Conservation (phyloP, 2,888 invertebrate species). For the Toxonevra muliebris region DNA sequence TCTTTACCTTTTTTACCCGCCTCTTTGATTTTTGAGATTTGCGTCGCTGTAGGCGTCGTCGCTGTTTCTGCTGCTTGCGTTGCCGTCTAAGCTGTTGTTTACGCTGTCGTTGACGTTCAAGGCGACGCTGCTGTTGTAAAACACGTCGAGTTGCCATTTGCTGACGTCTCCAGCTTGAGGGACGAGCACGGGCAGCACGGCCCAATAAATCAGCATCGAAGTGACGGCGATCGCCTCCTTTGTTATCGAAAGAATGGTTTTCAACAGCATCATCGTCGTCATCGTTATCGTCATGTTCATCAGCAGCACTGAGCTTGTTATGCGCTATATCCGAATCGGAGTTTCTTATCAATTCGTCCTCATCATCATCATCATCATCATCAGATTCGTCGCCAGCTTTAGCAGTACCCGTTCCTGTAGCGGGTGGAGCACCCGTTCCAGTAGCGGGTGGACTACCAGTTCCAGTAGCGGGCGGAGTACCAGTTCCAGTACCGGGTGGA, state of each 20-base stretch:
- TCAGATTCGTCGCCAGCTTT: background rate
- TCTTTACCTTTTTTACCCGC: background rate
- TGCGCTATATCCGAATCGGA: background rate
- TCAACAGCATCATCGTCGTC: slow-evolving; percentile 5
- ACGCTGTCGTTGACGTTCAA: slow-evolving; percentile 8
- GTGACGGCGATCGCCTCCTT: slow-evolving; percentile 16
- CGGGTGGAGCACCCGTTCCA: background rate
- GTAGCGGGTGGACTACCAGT: background rate
- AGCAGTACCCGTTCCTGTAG: background rate
- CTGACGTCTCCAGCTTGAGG: slow-evolving; percentile 29
- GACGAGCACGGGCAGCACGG: slow-evolving; percentile 31
- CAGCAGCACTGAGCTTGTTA: slow-evolving; percentile 9
- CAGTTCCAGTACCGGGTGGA: background rate
- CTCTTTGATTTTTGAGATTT: background rate
- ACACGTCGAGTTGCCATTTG: slow-evolving; percentile 31
- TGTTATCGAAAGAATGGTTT: background rate
- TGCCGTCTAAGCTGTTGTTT: background rate
- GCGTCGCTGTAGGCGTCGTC: slow-evolving; percentile 32
- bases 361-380: slow-evolving; percentile 23
- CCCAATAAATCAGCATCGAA: slow-evolving; percentile 20
- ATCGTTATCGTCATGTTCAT: slow-evolving; percentile 14
- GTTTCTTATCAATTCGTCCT: slow-evolving; percentile 14
- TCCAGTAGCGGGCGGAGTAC: background rate
- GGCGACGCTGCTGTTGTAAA: slow-evolving; percentile 26
- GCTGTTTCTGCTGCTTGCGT: slow-evolving; percentile 32